Percentiles rank a stretch among this genome's conserved stretches.
Evolutionary conservation across 2,113 vertebrate genomes (phyloP).

Genomic region (Mionectes macconnelli): DNA sequence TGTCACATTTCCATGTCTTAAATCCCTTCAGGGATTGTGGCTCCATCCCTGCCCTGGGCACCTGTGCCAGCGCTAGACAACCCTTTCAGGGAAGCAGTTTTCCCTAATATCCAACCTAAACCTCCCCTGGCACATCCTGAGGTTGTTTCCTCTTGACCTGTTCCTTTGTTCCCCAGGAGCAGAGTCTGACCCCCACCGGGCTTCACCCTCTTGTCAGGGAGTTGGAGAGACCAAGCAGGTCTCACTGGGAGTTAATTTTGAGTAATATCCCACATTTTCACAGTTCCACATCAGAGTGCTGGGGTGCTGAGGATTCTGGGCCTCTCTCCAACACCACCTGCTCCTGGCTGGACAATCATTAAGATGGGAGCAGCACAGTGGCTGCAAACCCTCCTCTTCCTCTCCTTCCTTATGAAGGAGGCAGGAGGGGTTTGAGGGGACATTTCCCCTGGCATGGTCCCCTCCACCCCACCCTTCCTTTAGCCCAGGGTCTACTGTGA

Average conservation of each 20-base stretch:
- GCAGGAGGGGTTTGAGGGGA: background rate
- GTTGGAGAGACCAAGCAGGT: rapidly evolving
- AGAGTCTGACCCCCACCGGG: rapidly evolving
- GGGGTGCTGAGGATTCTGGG: background rate
- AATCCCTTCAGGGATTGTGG: background rate
- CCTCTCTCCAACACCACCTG: rapidly evolving
- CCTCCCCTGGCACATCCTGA: too few relatives aligned
- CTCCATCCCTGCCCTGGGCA: background rate
- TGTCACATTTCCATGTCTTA: background rate
- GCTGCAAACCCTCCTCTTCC: background rate
- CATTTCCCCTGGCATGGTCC: rapidly evolving
- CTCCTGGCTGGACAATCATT: background rate
- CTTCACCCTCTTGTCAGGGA: background rate
- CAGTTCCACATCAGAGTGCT: background rate
- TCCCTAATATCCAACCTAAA: background rate
- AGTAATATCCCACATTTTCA: background rate
- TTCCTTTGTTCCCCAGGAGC: rapidly evolving
- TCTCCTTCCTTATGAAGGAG: background rate
- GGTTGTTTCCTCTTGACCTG: background rate
- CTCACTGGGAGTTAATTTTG: background rate
- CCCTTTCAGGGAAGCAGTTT: background rate
- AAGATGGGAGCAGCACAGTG: rapidly evolving
- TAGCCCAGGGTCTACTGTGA: background rate
- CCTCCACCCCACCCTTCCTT: background rate
- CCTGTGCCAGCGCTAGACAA: background rate